Percentiles rank a stretch among this genome's conserved stretches.
These are phyloP conservation scores for Eristalis intricaria DNA, from an alignment of 2,888 invertebrate genomes.

Conservation along the genomic window DNA sequence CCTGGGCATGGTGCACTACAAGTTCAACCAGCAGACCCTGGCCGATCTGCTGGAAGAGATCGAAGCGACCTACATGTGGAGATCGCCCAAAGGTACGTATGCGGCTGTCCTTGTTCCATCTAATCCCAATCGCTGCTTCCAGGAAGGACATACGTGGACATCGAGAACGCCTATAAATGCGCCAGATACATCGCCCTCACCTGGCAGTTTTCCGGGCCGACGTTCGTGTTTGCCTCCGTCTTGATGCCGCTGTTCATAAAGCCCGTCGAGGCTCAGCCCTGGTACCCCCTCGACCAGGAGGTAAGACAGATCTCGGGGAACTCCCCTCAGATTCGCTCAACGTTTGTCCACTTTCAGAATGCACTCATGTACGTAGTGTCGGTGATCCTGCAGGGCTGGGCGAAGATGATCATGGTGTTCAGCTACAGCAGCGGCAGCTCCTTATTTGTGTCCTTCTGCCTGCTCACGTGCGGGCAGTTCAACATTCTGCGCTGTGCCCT, in stretches of 20 bases:
- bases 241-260: not conserved
- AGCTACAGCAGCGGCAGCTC: not conserved
- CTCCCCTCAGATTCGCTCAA: no score
- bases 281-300: not conserved
- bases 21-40: not conserved
- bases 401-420: not conserved
- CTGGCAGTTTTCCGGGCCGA: not conserved
- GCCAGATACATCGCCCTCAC: not conserved
- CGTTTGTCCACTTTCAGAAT: not conserved
- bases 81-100: not conserved
- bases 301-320: not conserved
- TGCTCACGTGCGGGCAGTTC: constrained; percentile 53
- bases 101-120: no score
- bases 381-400: not conserved
- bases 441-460: constrained; percentile 12
- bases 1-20: not conserved
- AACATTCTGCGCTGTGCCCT: constrained; percentile 45
- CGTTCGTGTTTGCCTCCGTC: not conserved
- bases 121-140: not conserved
- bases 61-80: not conserved
- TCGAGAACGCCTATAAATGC: not conserved
- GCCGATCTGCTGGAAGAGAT: constrained; percentile 3
- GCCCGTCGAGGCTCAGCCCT: not conserved
- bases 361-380: not conserved
- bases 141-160: not conserved